A percentile compares a stretch with the other conserved stretches of the same genome.
phyloP scores from a whole-genome alignment of 2,888 invertebrate species.

The Callimorpha dominula region DNA sequence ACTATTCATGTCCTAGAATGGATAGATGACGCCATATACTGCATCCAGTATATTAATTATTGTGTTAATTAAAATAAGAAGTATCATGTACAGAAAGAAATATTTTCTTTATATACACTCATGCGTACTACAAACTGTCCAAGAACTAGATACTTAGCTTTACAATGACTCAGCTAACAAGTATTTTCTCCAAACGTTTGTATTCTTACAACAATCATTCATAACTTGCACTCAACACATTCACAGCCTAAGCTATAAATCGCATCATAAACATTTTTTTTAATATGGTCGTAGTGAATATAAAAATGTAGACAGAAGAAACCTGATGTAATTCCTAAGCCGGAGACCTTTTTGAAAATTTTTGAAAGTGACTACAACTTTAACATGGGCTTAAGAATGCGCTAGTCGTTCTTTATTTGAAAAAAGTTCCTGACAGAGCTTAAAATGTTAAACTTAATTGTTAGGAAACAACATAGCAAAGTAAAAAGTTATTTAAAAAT shows the following conservation, averaged over 20 bases:
- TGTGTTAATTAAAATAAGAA: not conserved
- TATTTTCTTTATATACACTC: constrained; percentile 1
- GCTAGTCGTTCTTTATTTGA: not conserved
- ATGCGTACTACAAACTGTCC: not conserved
- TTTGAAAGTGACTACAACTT: not conserved
- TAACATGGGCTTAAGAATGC: not conserved
- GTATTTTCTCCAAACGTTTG: not conserved
- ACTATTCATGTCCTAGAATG: not conserved
- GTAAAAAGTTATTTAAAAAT: no score
- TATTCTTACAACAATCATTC: not conserved
- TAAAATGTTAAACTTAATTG: not conserved
- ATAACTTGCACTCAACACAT: not conserved
- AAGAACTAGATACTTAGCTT: not conserved
- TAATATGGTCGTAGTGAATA: not conserved
- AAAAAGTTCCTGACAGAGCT: not conserved
- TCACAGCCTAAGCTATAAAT: constrained; percentile 1
- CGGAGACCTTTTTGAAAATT: not conserved
- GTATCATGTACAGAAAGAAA: constrained; percentile 2
- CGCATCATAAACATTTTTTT: constrained; percentile 1
- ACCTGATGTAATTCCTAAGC: not conserved
- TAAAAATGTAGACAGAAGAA: not conserved
- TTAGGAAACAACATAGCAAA: not conserved
- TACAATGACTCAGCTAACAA: constrained; percentile 6
- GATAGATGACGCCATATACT: not conserved
- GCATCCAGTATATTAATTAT: not conserved